A percentile compares a stretch with the other conserved stretches of the same genome.
Conservation (phyloP, 2,113 vertebrate species). For the Pluvianellus socialis region DNA sequence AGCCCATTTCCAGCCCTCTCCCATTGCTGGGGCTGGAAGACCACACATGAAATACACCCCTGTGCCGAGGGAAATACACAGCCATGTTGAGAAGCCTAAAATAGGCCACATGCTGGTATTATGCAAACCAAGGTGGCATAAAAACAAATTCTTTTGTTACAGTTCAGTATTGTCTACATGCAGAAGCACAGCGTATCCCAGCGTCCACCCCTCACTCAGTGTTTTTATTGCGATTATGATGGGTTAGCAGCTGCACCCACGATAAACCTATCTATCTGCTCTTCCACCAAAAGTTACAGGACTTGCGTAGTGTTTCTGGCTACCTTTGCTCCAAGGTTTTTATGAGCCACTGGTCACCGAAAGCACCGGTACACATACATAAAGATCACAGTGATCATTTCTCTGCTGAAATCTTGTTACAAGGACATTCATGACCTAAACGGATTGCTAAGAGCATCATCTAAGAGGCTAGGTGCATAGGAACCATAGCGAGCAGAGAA, state of each 20-base stretch:
- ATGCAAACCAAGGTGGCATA: background rate
- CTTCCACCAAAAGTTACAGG: background rate
- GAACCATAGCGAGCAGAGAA: background rate
- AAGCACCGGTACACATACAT: background rate
- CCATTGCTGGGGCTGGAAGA: background rate
- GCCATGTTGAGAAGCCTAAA: background rate
- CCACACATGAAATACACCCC: background rate
- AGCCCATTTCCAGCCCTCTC: background rate
- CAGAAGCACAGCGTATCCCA: background rate
- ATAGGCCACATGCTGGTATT: background rate
- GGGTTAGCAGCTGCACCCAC: background rate
- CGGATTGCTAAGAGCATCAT: background rate
- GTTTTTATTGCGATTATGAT: background rate
- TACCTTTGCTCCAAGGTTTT: background rate
- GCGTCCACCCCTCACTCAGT: accelerated
- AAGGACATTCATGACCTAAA: background rate
- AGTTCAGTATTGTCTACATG: background rate
- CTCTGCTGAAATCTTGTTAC: background rate
- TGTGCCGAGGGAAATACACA: background rate
- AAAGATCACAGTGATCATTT: background rate
- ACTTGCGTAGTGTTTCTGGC: background rate
- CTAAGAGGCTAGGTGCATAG: background rate
- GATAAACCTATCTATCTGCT: background rate
- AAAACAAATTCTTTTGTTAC: background rate
- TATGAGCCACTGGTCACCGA: background rate